phyloP scores from a whole-genome alignment of 2,888 invertebrate genomes.

The Neocrepidodera transversa region DNA sequence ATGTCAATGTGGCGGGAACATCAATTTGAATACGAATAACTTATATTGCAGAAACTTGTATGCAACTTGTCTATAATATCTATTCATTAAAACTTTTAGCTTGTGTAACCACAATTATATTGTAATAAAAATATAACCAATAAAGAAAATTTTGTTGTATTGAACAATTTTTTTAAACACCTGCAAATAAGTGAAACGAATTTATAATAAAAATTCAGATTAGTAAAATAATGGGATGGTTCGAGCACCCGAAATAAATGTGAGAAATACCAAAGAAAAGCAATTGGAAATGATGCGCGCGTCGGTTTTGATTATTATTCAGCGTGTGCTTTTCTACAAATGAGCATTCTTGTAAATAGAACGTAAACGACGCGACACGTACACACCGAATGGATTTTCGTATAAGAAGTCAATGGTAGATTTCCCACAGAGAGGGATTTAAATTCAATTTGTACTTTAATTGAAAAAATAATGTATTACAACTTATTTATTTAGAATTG shows the following conservation, averaged over 20 bases:
- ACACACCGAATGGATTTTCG: conserved; percentile 40
- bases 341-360: conserved; percentile 40
- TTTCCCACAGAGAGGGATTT: conserved; percentile 3
- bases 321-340: conserved; percentile 38
- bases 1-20: too few relatives aligned
- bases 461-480: conserved; percentile 14
- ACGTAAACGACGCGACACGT: conserved; percentile 41
- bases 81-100: too few relatives aligned
- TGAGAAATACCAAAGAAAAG: conserved; percentile 12
- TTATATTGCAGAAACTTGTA: too few relatives aligned
- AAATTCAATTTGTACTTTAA: conserved; percentile 21
- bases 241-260: conserved; percentile 9
- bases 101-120: too few relatives aligned
- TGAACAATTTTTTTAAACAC: too few relatives aligned
- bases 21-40: too few relatives aligned
- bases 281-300: conserved; percentile 27
- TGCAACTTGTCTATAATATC: too few relatives aligned
- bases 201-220: too few relatives aligned
- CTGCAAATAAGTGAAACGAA: too few relatives aligned
- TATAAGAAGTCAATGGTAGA: conserved; percentile 15
- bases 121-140: too few relatives aligned
- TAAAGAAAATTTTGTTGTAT: too few relatives aligned
- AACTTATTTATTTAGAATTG: too few relatives aligned
- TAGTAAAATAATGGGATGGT: conserved; percentile 17
- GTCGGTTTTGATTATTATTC: conserved; percentile 39